Evolutionary conservation across 2,797 vertebrate genomes (phyloP), one percentile per base, ranked within the genome.

Genomic region (Sus cebifrons): DNA sequence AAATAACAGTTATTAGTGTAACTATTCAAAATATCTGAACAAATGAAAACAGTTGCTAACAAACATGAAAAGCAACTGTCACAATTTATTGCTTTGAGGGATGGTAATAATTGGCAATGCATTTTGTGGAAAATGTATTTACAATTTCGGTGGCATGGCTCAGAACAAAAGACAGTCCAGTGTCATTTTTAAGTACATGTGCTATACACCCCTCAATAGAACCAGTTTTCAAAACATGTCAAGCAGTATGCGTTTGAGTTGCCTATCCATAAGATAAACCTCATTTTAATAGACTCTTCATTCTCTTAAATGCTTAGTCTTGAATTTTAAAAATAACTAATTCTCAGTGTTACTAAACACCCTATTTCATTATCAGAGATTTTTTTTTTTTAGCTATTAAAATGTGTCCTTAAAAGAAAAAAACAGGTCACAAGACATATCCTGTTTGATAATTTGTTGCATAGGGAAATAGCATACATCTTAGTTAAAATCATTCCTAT

Each of bases 1-100:
- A 98, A 98, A 98, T 97, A 98, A 99, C 98, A 98, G 97, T 97
- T 98, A 98, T 98, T 98, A 98, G 98, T 96, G 75, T 98, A 98
- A 98, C 98, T 98, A 98, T 98, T 75, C 89, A 98, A 98, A 98
- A 96, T 96, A 97, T 96, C 94, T 86, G 97, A 98, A 98, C 98
- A 98, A 97, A 98, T 97, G 97, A 96, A 98, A 98, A 98, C 98
- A 98, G 98, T 98, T 98, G 99, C 99, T 98, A 98, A 98, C 98
- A 98, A 98, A 97, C 96, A 64, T 98, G 96, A 97, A 98, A 98
- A 98, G 98, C 98, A 99, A 99, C 98, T 98, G 98, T 98, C 97
- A 98, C 97, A 96, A 93, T 98, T 99, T 99, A 99, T 99, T 99
- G 99, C 99, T 99, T 98, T 97, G 97, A 98, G 97, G 97, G 97